phyloP scores from a whole-genome alignment of 2,113 vertebrate species.

The Trogon surrucura region DNA sequence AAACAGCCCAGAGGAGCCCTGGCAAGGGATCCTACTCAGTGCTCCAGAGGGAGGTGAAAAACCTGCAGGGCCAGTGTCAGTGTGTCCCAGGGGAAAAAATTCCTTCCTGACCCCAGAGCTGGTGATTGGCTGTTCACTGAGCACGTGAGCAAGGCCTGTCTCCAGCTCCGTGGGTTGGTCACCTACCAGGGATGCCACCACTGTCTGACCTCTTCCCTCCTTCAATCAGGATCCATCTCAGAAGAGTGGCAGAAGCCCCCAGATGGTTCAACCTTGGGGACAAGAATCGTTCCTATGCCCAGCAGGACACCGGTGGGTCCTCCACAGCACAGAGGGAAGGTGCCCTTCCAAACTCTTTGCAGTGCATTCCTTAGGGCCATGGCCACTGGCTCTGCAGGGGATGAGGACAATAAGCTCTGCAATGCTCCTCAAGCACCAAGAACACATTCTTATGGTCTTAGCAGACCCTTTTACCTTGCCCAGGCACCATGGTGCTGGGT shows the following conservation, averaged over 20 bases:
- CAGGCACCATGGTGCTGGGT: rapidly evolving
- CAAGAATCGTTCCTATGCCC: background rate
- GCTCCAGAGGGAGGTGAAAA: background rate
- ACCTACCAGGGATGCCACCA: background rate
- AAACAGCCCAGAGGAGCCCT: too few species aligned
- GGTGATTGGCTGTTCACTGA: background rate
- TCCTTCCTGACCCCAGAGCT: background rate
- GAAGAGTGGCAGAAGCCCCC: background rate
- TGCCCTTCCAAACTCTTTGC: background rate
- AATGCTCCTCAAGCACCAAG: background rate
- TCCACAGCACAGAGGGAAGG: too few species aligned
- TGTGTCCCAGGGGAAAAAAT: background rate
- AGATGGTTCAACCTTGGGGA: background rate
- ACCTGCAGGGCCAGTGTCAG: background rate
- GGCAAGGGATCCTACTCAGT: background rate
- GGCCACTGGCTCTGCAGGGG: background rate
- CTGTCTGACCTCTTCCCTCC: background rate
- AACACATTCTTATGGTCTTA: background rate
- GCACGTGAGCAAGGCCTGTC: background rate
- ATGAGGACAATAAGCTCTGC: background rate
- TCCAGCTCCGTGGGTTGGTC: background rate
- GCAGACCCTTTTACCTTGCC: background rate
- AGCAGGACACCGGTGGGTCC: background rate
- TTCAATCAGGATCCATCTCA: background rate
- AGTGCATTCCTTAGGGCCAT: background rate